Conservation (phyloP, 2,797 vertebrate genomes). For the Strix occidentalis region DNA sequence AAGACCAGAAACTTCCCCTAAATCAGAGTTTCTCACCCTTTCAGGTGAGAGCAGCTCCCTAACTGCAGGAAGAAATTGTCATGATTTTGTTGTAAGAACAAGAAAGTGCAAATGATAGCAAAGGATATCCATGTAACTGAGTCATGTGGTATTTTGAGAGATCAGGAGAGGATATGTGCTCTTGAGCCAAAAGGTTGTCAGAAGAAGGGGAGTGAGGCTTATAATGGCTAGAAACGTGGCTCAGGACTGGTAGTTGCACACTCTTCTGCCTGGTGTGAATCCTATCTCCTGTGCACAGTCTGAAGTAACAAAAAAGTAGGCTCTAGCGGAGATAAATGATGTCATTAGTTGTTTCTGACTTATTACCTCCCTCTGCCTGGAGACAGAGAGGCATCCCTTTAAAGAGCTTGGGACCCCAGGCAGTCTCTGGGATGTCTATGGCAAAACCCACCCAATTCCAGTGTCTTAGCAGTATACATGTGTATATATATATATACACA, state of each 20-base stretch:
- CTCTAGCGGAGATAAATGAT: neutral
- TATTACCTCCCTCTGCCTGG: neutral
- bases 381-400: neutral
- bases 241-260: neutral
- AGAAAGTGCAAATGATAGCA: neutral
- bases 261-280: neutral
- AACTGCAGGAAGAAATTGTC: neutral
- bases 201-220: neutral
- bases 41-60: neutral
- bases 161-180: neutral
- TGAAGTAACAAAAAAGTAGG: neutral
- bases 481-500: rapidly evolving
- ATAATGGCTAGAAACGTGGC: rapidly evolving
- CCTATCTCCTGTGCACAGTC: neutral
- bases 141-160: neutral
- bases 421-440: neutral
- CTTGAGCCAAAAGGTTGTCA: neutral
- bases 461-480: rapidly evolving
- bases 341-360: neutral
- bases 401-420: neutral
- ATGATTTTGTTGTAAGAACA: neutral
- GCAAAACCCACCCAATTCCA: neutral
- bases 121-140: neutral
- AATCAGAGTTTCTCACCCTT: neutral
- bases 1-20: neutral